These are phyloP conservation scores for Esox niger DNA, from an alignment of 2,113 vertebrate species.

Conservation along the genomic window DNA sequence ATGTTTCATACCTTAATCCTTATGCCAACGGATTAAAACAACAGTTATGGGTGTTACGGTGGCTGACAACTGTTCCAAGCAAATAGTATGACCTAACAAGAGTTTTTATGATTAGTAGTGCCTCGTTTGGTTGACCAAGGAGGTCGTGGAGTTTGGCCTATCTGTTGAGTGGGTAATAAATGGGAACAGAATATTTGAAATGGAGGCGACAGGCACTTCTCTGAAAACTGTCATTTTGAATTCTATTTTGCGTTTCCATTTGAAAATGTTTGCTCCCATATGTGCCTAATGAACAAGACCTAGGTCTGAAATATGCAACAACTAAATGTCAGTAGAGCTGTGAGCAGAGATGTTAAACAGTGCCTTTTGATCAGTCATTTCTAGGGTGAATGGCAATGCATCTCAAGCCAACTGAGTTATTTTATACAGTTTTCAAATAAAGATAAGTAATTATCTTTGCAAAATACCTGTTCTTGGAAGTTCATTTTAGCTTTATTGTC, in stretches of 20 bases:
- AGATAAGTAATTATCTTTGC: conserved; percentile 35
- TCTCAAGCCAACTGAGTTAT: conserved; percentile 20
- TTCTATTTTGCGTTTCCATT: conserved; percentile 1
- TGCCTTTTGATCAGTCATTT: conserved; percentile 54
- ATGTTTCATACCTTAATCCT: conserved; percentile 7
- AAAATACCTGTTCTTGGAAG: conserved; percentile 8
- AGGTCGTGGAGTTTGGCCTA: background rate
- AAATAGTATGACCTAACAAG: no score
- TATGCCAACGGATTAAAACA: no score
- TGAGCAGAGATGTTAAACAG: conserved; percentile 64
- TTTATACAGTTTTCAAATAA: conserved; percentile 50
- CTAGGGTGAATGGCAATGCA: conserved; percentile 18
- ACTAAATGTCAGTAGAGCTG: conserved; percentile 14
- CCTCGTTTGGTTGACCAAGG: no score
- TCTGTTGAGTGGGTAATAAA: background rate
- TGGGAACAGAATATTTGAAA: background rate
- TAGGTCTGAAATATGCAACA: background rate
- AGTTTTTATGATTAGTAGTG: no score
- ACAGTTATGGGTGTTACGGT: no score
- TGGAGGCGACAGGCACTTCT: no score
- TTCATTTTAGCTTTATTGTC: background rate
- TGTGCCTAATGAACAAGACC: conserved; percentile 16
- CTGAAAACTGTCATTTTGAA: no score
- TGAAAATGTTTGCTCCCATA: background rate
- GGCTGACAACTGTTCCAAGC: no score